Percentiles rank a stretch among this genome's conserved stretches.
These are phyloP conservation scores for Lasioglossum malachurum DNA, from an alignment of 2,888 invertebrate species.

Conservation along the genomic window DNA sequence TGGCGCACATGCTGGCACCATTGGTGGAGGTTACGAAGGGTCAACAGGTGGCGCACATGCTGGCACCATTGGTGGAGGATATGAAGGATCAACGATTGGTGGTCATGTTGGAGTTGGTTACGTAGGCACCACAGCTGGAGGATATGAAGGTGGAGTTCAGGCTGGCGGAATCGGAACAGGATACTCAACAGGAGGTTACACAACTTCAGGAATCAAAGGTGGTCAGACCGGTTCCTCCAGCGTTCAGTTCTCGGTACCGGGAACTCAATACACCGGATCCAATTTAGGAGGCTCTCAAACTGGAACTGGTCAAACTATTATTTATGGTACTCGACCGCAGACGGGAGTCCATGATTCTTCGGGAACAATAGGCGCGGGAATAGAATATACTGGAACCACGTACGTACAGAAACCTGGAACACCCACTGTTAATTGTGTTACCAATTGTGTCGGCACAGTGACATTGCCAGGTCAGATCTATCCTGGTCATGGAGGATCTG, in stretches of 20 bases:
- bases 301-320: constrained; percentile 21
- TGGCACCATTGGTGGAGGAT: constrained; percentile 9
- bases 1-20: background rate
- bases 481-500: constrained; percentile 14
- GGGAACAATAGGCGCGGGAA: constrained; percentile 27
- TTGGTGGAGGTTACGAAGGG: background rate
- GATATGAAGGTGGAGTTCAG: constrained; percentile 35
- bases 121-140: constrained; percentile 33
- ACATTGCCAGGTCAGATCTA: constrained; percentile 6
- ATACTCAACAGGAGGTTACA: constrained; percentile 33
- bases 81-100: constrained; percentile 26
- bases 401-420: constrained; percentile 16
- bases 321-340: constrained; percentile 30
- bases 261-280: constrained; percentile 17
- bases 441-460: constrained; percentile 6
- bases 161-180: constrained; percentile 3
- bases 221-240: constrained; percentile 33
- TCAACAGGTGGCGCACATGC: constrained; percentile 7
- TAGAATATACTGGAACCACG: constrained; percentile 10
- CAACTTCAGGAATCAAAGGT: constrained; percentile 33
- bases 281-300: background rate
- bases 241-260: constrained; percentile 28
- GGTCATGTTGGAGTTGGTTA: constrained; percentile 22
- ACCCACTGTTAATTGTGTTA: constrained; percentile 32
- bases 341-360: constrained; percentile 38